Percentiles rank a stretch among this genome's conserved stretches.
phyloP scores from a whole-genome alignment of 2,888 invertebrate species.

The Helleia helle region DNA sequence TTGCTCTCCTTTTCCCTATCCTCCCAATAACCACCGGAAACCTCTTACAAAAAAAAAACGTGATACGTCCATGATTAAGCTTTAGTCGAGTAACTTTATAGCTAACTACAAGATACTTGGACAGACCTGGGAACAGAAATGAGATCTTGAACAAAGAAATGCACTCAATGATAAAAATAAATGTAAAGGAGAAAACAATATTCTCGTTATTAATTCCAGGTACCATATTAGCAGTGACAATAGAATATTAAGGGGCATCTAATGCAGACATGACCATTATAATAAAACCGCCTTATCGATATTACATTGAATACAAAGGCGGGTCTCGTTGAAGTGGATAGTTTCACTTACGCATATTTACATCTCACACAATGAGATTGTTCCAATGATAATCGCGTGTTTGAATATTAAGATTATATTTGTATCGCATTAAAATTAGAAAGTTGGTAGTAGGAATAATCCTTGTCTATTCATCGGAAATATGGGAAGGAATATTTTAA shows the following conservation, averaged over 20 bases:
- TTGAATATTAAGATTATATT: slow-evolving; percentile 2
- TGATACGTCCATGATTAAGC: too few relatives aligned
- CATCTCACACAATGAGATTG: not conserved
- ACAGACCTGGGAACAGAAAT: too few relatives aligned
- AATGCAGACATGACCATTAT: not conserved
- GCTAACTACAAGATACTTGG: too few relatives aligned
- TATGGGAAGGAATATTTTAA: too few relatives aligned
- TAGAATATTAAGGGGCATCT: not conserved
- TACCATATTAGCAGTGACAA: slow-evolving; percentile 1
- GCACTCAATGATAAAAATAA: not conserved
- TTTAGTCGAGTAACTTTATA: too few relatives aligned
- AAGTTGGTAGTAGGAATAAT: too few relatives aligned
- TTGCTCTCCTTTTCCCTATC: too few relatives aligned
- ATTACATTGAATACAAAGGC: not conserved
- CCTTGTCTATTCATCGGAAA: too few relatives aligned
- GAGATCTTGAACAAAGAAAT: too few relatives aligned
- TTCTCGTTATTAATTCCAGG: not conserved
- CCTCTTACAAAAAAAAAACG: too few relatives aligned
- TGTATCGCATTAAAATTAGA: slow-evolving; percentile 2
- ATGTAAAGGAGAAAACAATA: slow-evolving; percentile 5
- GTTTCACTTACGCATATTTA: slow-evolving; percentile 5
- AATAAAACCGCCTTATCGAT: not conserved
- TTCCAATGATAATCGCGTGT: not conserved
- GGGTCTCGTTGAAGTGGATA: not conserved
- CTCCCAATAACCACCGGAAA: too few relatives aligned